A percentile compares a stretch with the other conserved stretches of the same genome.
Evolutionary conservation across 2,888 invertebrate species (phyloP).

Genomic region (Eristalinus sepulchralis): DNA sequence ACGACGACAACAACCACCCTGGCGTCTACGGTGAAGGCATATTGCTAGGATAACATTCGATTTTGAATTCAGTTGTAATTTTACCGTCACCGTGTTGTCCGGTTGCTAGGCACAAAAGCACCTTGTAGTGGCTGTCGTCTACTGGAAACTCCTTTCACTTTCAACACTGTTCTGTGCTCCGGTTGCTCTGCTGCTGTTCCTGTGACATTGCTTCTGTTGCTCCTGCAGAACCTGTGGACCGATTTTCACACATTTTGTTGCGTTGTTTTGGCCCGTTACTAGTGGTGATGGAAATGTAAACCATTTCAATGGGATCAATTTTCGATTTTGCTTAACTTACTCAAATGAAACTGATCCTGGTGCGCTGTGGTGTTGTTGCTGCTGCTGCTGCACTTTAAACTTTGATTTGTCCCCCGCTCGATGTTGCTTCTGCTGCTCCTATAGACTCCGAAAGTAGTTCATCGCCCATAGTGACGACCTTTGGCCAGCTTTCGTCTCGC

Average conservation of each 20-base stretch:
- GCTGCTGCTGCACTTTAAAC: constrained; percentile 37
- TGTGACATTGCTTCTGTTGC: constrained; percentile 25
- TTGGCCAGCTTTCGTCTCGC: constrained; percentile 56
- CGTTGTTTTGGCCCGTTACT: constrained; percentile 59
- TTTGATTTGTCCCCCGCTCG: neutral
- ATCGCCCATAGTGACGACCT: constrained; percentile 74
- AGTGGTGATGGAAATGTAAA: constrained; percentile 72
- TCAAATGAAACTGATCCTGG: constrained; percentile 70
- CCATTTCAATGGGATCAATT: constrained; percentile 73
- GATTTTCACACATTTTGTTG: constrained; percentile 58
- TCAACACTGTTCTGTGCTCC: constrained; percentile 39
- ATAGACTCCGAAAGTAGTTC: constrained; percentile 72
- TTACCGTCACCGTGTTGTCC: constrained; percentile 81
- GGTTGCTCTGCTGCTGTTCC: constrained; percentile 28
- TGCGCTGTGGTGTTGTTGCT: constrained; percentile 38
- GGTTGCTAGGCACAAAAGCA: constrained; percentile 79
- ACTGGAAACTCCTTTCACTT: constrained; percentile 73
- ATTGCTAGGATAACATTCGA: constrained; percentile 81
- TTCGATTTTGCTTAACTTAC: constrained; percentile 69
- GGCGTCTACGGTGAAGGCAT: constrained; percentile 76
- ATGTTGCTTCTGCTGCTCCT: neutral
- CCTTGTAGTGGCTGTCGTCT: constrained; percentile 57
- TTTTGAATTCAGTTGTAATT: constrained; percentile 82
- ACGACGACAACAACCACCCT: constrained; percentile 45
- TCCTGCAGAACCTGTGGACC: constrained; percentile 59